Conservation (phyloP, 2,797 vertebrate genomes). For the Apogon hyalosoma region DNA sequence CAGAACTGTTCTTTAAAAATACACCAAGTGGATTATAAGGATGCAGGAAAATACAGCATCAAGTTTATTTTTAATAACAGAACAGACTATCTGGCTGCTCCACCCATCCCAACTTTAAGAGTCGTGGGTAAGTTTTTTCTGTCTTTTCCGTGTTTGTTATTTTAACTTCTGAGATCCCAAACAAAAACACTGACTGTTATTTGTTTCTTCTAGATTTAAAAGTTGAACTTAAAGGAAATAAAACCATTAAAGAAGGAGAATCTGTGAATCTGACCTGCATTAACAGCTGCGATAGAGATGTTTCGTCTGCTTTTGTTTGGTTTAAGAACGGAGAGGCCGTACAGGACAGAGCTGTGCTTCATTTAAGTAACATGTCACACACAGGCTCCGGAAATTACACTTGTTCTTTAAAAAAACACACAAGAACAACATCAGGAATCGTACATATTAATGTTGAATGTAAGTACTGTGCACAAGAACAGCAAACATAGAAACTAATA, state of each 20-base stretch:
- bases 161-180: not conserved
- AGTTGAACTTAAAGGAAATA: not conserved
- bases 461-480: conserved; percentile 28
- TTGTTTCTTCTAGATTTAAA: conserved; percentile 35
- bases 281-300: conserved; percentile 16
- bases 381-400: conserved; percentile 58
- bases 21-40: conserved; percentile 10
- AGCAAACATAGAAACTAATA: not conserved
- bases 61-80: conserved; percentile 1
- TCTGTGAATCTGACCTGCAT: conserved; percentile 48
- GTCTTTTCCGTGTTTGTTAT: not conserved
- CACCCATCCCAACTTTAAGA: not conserved
- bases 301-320: conserved; percentile 45
- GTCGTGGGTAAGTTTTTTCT: conserved; percentile 74
- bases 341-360: conserved; percentile 22
- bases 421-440: conserved; percentile 4
- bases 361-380: conserved; percentile 35
- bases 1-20: conserved; percentile 49
- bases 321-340: conserved; percentile 43
- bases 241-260: conserved; percentile 35
- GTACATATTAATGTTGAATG: conserved; percentile 50
- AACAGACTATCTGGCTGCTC: not conserved
- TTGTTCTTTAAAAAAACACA: conserved; percentile 46
- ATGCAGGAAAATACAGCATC: conserved; percentile 33
- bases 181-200: fast-evolving